phyloP scores from a whole-genome alignment of 2,797 vertebrate genomes.

The Melanotaenia nigrans region DNA sequence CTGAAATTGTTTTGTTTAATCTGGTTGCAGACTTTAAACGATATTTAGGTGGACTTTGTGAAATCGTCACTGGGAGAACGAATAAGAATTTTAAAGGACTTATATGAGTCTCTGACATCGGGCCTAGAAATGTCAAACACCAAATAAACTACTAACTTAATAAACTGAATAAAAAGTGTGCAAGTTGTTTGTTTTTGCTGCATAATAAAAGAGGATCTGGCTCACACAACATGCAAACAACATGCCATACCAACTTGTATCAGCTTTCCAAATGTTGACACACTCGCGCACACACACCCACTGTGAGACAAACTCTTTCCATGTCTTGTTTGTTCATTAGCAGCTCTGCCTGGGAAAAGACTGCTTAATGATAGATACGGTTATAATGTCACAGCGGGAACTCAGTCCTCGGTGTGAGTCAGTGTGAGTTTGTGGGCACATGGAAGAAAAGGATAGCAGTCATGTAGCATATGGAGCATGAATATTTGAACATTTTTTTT shows the following conservation, averaged over 20 bases:
- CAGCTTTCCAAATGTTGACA: conserved; percentile 40
- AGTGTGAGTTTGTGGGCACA: conserved; percentile 14
- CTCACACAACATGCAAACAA: conserved; percentile 22
- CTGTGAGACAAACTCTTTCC: conserved; percentile 25
- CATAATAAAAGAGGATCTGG: conserved; percentile 20
- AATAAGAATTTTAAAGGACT: too few relatives aligned
- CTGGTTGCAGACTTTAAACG: too few relatives aligned
- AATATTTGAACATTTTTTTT: conserved; percentile 59
- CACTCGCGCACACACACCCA: conserved; percentile 1
- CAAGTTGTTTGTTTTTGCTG: too few relatives aligned
- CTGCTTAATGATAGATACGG: conserved; percentile 49
- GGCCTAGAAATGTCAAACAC: too few relatives aligned
- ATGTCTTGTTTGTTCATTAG: conserved; percentile 36
- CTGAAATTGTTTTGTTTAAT: too few relatives aligned
- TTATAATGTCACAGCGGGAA: conserved; percentile 53
- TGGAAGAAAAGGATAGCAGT: conserved; percentile 21
- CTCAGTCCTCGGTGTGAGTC: conserved; percentile 8
- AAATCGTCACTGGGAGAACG: too few relatives aligned
- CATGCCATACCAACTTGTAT: conserved; percentile 24
- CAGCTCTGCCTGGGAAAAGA: conserved; percentile 43
- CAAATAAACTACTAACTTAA: too few relatives aligned
- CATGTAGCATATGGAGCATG: conserved; percentile 48
- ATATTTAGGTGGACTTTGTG: too few relatives aligned
- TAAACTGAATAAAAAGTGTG: too few relatives aligned
- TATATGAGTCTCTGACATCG: too few relatives aligned